Percentiles rank a stretch among this genome's conserved stretches.
Evolutionary conservation across 2,113 vertebrate species (phyloP).

Genomic region (Chinchilla lanigera): DNA sequence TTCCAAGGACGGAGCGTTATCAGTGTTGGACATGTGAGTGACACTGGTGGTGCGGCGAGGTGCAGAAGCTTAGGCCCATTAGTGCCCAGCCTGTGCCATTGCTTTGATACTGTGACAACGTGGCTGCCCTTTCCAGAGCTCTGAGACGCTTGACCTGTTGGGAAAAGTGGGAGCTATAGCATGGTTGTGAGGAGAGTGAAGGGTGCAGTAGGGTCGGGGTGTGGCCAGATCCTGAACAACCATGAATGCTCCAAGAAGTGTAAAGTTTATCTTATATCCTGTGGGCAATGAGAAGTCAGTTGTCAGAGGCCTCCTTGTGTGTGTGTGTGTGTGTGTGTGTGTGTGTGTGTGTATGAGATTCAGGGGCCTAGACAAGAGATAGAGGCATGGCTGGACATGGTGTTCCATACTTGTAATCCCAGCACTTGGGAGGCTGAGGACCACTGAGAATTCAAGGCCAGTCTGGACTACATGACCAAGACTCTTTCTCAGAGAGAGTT

Average conservation of each 20-base stretch:
- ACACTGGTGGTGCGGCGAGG: not conserved
- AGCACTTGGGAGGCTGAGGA: not conserved
- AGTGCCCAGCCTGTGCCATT: not conserved
- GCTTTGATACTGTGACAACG: not conserved
- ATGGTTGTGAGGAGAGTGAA: not conserved
- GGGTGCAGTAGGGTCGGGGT: not conserved
- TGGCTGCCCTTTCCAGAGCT: not conserved
- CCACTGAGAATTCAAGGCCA: not conserved
- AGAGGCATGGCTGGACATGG: not conserved
- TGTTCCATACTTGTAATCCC: not conserved
- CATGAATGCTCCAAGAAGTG: not conserved
- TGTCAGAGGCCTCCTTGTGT: not conserved
- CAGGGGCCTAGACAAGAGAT: not conserved
- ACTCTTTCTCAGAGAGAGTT: not conserved
- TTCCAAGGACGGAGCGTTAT: not conserved
- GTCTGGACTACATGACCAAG: not conserved
- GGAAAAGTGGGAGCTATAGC: not conserved
- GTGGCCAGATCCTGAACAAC: not conserved
- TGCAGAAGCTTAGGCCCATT: not conserved
- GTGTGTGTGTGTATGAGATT: not conserved
- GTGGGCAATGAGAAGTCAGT: not conserved
- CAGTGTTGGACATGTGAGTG: not conserved
- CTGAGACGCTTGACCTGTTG: accelerated
- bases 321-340: not conserved
- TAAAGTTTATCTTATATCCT: not conserved